phyloP scores from a whole-genome alignment of 2,113 vertebrate genomes.

The Lepus timidus region DNA sequence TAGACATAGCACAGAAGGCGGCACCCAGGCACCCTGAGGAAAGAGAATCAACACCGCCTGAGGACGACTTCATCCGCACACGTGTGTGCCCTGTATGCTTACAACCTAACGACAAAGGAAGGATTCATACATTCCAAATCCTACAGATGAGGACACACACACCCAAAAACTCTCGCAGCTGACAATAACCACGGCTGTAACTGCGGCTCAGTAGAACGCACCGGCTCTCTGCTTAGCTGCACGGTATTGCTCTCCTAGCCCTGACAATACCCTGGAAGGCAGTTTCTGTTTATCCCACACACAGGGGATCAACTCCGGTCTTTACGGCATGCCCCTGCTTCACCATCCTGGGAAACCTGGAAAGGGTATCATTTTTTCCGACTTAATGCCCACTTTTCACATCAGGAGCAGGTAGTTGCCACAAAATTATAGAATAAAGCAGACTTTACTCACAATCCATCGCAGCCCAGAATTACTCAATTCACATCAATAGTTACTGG shows the following conservation, averaged over 20 bases:
- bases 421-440: slow-evolving; percentile 55
- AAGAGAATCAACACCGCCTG: neutral
- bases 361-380: neutral
- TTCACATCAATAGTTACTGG: slow-evolving; percentile 61
- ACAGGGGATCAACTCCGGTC: neutral
- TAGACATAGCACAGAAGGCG: neutral
- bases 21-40: neutral
- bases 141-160: neutral
- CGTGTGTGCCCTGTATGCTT: neutral
- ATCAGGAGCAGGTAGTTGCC: slow-evolving; percentile 29
- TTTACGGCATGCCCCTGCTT: neutral
- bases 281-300: neutral
- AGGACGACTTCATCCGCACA: neutral
- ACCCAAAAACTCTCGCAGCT: neutral
- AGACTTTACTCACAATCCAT: slow-evolving; percentile 56
- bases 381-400: slow-evolving; percentile 28
- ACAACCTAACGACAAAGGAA: neutral
- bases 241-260: neutral
- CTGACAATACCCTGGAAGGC: neutral
- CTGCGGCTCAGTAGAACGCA: neutral
- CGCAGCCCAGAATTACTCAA: slow-evolving; percentile 60
- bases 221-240: neutral
- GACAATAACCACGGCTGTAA: neutral
- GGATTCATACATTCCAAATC: neutral
- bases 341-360: neutral